Evolutionary conservation across 2,888 invertebrate species (phyloP), one percentile per base, ranked within the genome.

Genomic region (Dichetophora obliterata): DNA sequence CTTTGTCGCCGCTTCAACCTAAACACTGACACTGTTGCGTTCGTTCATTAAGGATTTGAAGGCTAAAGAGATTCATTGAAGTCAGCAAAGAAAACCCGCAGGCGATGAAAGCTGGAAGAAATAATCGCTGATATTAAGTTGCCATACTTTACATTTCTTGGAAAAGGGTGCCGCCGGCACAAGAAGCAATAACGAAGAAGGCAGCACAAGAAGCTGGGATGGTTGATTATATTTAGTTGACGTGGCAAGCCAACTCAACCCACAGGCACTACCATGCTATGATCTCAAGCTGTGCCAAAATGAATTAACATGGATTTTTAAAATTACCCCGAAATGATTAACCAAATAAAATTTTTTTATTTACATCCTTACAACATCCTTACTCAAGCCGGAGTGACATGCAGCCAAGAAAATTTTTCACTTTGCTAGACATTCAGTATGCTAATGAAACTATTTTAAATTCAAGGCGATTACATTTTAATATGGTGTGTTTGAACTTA

Each of bases 281-380:
- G 79, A 76, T 59, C 77, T 76, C 82, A 71, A 72, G 79, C 80
- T 77, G 82, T 66, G 82, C 74, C 66, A 63, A 75, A 81, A 81
- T 80, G 77, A 82, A 79, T 80, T 80, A 82, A 80, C 80, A 79
- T 78, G 76, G 77, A 73, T 79, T 78, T 77, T 79, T 77, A 75
- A 78, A 80, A 78, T 79, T 82, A 81, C 79, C 81, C 79, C 80
- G 71, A 82, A 80, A 81, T 82, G 80, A 82, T 81, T 82, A 81
- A 80, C 81, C 81, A 81, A 80, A 82, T 81, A 82, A 81, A 75
- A 79, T 80, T 79, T 81, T 81, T 5, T 78, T 78, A 70, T 72
- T 78, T 75, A 73, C 65, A 75, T 72, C 75, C 75, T 76, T 69
- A 61, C 76, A 63, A 37, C 52, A 34, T 43, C 27, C 11, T 24